phyloP scores from a whole-genome alignment of 1,140 invertebrate genomes.

The Drosophila novamexicana region DNA sequence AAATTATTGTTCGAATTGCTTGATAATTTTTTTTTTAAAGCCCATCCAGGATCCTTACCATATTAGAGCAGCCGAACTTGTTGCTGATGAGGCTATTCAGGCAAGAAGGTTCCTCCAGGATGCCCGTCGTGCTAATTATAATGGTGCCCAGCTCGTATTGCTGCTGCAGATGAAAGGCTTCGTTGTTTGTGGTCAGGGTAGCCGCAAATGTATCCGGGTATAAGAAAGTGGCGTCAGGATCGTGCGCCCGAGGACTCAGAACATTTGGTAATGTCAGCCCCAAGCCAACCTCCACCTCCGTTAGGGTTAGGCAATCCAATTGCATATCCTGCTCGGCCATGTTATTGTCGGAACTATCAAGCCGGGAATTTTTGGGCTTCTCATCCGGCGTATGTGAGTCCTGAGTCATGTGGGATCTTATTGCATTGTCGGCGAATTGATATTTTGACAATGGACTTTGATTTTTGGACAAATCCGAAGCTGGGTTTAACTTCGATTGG shows the following conservation, averaged over 20 bases:
- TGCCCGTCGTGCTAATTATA: slow-evolving; percentile 40
- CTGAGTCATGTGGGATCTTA: too few species aligned
- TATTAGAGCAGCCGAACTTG: slow-evolving; percentile 40
- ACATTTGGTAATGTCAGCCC: slow-evolving; percentile 14
- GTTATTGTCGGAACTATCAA: background rate
- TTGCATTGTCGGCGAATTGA: background rate
- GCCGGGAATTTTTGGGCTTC: background rate
- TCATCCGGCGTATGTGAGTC: background rate
- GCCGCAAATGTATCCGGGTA: slow-evolving; percentile 5
- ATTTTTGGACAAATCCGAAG: background rate
- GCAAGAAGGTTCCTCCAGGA: slow-evolving; percentile 25
- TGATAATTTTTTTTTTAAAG: too few species aligned
- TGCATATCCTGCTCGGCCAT: background rate
- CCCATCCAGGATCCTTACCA: slow-evolving; percentile 30
- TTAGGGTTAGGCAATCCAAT: background rate
- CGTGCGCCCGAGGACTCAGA: background rate
- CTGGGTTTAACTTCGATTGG: slow-evolving; percentile 24
- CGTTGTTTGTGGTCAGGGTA: slow-evolving; percentile 4
- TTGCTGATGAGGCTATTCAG: slow-evolving; percentile 39
- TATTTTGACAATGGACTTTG: background rate
- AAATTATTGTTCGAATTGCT: too few species aligned
- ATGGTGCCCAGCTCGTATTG: slow-evolving; percentile 61
- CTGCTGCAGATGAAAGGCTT: slow-evolving; percentile 33
- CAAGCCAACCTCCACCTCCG: slow-evolving; percentile 10
- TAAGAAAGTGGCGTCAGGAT: background rate